Conservation (phyloP, 1,140 invertebrate species). For the Patella vulgata region DNA sequence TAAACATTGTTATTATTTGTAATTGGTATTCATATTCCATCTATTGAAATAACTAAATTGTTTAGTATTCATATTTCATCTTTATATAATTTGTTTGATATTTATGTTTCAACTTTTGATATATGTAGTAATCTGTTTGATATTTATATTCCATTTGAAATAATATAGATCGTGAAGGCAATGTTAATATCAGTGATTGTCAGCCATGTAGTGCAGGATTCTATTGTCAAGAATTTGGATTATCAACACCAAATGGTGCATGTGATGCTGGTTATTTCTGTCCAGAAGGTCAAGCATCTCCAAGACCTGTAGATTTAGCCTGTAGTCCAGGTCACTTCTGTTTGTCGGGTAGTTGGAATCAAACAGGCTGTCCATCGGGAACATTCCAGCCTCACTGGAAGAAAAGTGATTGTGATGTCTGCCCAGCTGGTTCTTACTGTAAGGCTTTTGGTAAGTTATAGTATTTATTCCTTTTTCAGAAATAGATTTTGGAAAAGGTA, state of each 20-base stretch:
- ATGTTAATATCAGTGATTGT: slow-evolving; percentile 49
- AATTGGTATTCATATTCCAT: too few species aligned
- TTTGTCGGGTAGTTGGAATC: slow-evolving; percentile 50
- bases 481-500: background rate
- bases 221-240: slow-evolving; percentile 57
- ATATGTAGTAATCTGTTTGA: too few species aligned
- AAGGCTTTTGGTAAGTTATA: slow-evolving; percentile 53
- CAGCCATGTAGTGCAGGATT: slow-evolving; percentile 54
- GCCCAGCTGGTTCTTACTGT: slow-evolving; percentile 60
- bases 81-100: too few species aligned
- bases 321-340: slow-evolving; percentile 63
- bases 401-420: slow-evolving; percentile 52
- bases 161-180: slow-evolving; percentile 52
- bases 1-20: too few species aligned
- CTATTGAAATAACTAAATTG: background rate
- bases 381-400: slow-evolving; percentile 56
- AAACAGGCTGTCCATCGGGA: slow-evolving; percentile 63
- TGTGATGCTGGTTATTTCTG: slow-evolving; percentile 59
- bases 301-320: slow-evolving; percentile 40
- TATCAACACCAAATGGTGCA: slow-evolving; percentile 39
- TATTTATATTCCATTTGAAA: too few species aligned
- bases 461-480: too few species aligned
- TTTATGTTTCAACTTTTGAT: too few species aligned
- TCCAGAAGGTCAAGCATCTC: slow-evolving; percentile 51
- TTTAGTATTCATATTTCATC: background rate